phyloP scores from a whole-genome alignment of 1,140 invertebrate genomes.

The Acromyrmex charruanus region DNA sequence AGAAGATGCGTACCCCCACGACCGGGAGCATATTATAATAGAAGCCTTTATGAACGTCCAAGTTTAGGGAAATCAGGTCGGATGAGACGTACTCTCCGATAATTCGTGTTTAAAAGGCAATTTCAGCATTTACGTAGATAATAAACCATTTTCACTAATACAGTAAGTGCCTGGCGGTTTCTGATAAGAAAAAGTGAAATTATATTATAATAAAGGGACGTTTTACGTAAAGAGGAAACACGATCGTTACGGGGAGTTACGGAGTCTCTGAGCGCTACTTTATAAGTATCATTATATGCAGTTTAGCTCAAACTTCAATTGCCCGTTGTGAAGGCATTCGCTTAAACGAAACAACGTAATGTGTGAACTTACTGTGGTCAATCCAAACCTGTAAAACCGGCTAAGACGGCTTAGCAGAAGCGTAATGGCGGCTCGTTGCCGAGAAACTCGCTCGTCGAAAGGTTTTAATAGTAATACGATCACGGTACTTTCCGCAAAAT shows the following conservation, averaged over 20 bases:
- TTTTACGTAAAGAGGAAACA: not conserved
- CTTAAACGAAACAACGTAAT: conserved; percentile 69
- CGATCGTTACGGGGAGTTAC: conserved; percentile 5
- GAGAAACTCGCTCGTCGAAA: conserved; percentile 75
- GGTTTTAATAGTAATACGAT: conserved; percentile 54
- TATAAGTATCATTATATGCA: conserved; percentile 29
- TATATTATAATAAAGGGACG: conserved; percentile 3
- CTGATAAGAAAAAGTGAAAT: not conserved
- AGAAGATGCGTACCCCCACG: conserved; percentile 39
- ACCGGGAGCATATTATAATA: conserved; percentile 27
- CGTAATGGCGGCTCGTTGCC: conserved; percentile 71
- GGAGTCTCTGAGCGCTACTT: conserved; percentile 24
- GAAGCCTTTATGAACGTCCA: conserved; percentile 30
- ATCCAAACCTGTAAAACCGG: conserved; percentile 78
- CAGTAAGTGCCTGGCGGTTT: not conserved
- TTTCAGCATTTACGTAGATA: not conserved
- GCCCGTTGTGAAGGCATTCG: conserved; percentile 36
- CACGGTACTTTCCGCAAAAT: conserved; percentile 26
- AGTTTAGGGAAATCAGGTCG: conserved; percentile 42
- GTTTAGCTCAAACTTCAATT: conserved; percentile 60
- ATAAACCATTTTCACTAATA: conserved; percentile 23
- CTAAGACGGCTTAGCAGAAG: conserved; percentile 65
- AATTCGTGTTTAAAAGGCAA: not conserved
- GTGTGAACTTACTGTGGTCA: conserved; percentile 68
- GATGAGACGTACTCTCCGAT: not conserved